These are phyloP conservation scores for Sander lucioperca DNA, from an alignment of 2,113 vertebrate genomes.

Conservation along the genomic window DNA sequence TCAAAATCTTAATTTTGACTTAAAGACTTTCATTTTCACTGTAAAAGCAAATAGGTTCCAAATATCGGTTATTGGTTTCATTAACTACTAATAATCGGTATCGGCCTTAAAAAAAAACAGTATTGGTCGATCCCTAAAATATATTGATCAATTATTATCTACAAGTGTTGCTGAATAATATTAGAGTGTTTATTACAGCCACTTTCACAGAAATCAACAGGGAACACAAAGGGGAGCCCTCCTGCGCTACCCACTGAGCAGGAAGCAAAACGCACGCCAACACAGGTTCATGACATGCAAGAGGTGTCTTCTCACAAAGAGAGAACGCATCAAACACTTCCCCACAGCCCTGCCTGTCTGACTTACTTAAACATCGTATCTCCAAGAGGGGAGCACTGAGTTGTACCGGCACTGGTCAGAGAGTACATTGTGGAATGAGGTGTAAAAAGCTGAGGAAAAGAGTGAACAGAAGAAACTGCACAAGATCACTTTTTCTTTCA, in stretches of 20 bases:
- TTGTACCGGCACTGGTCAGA: not conserved
- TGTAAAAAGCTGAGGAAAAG: not conserved
- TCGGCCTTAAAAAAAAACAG: too few relatives aligned
- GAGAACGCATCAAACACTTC: not conserved
- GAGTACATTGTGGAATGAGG: not conserved
- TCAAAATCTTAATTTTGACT: too few relatives aligned
- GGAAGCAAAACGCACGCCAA: conserved; percentile 37
- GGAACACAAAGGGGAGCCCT: conserved; percentile 38
- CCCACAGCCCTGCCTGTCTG: not conserved
- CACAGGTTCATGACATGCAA: conserved; percentile 14
- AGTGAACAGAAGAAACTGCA: not conserved
- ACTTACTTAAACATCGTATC: not conserved
- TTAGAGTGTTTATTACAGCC: too few relatives aligned
- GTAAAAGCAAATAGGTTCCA: too few relatives aligned
- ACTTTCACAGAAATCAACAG: not conserved
- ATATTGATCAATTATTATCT: too few relatives aligned
- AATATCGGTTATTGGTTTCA: too few relatives aligned
- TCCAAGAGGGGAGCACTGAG: not conserved
- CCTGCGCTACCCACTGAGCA: not conserved
- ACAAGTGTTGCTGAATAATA: too few relatives aligned
- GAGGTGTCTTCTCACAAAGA: conserved; percentile 28
- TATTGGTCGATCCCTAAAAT: too few relatives aligned
- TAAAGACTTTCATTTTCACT: too few relatives aligned
- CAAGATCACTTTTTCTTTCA: not conserved
- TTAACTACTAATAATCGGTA: too few relatives aligned